Evolutionary conservation across 1,140 invertebrate species (phyloP), one percentile per base, ranked within the genome.

Genomic region (Hydropsyche tenuis): DNA sequence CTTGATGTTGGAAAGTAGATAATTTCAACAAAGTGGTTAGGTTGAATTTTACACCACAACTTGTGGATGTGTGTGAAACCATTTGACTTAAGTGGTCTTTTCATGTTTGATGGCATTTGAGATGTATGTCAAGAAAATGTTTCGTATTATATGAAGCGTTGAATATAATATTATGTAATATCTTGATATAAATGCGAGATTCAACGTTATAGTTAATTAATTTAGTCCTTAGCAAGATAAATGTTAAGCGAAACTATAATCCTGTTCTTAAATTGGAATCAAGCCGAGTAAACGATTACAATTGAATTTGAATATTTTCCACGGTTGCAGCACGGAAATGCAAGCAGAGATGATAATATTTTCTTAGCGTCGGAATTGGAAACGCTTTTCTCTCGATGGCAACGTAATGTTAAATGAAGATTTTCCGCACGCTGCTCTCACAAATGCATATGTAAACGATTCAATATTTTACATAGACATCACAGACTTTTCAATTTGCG

Each of bases 371-470:
- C 22, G 56, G 56, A 60, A 60, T 60, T 60, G 23, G 56, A 60
- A 53, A 6, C 56, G 56, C 11, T 20, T 23, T 60, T 27, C 56
- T 12, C 56, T 18, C 23, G 23, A 60, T 60, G 56, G 56, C 23
- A 60, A 60, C 23, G 56, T 37, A 37, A 25, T 60, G 56, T 60
- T 60, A 60, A 60, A 60, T 60, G 56, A 60, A 60, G 56, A 60
- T 60, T 60, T 60, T 60, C 56, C 56, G 56, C 22, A 60, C 23
- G 22, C 45, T n/a, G 45, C 16, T 60, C 22, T 60, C 56, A 3
- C 56, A 37, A 37, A 37, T 37, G 9, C 30, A 37, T 37, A 37
- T 37, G 30, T 9, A 37, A 37, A 37, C 30, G 30, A 3, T 37
- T 9, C 9, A 37, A 37, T 37, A 37, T 9, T 37, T 4, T 37